Evolutionary conservation across 2,113 vertebrate genomes (phyloP), one percentile per base, ranked within the genome.

Genomic region (Ornithorhynchus anatinus): DNA sequence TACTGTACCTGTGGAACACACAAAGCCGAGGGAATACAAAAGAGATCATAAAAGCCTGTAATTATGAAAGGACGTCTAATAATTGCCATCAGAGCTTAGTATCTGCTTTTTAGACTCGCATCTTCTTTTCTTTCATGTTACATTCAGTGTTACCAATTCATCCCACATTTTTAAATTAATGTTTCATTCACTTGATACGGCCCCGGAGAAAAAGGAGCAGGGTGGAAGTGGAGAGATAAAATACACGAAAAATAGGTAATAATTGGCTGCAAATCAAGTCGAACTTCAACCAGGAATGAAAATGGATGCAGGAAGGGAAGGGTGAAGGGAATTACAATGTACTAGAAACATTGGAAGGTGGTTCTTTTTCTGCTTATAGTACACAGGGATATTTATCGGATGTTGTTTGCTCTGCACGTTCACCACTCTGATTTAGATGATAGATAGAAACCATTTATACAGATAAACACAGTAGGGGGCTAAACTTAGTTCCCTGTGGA

Each of bases 401-500:
- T 68, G 64, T 29, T 75, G 77, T 83, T 85, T 84, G 67, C 85
- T 86, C 79, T 68, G 48, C 87, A 89, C 59, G 38, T 81, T 86
- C 85, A 79, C 75, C 83, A 78, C 82, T 90, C 91, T 89, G 91
- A 93, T 93, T 93, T 89, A 87, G 88, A 88, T 92, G 90, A 93
- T 91, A 91, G 91, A 93, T 92, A 91, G 89, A 89, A 89, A 90
- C 86, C 87, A 91, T 91, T 93, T 93, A 89, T 92, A 91, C 85
- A 89, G 89, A 92, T 92, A 93, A 92, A 89, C 90, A 88, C 70
- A 32, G 91, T 57, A 83, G 90, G 89, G 86, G 88, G 88, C 91
- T 93, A 92, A 94, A 92, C 65, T 74, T 2, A 11, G 87, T 75
- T 92, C 89, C 85, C 91, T 17, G 56, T 85, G 88, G 90, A 92